A percentile compares a stretch with the other conserved stretches of the same genome.
phyloP scores from a whole-genome alignment of 2,113 vertebrate genomes.

The Pachycephala philippinensis region DNA sequence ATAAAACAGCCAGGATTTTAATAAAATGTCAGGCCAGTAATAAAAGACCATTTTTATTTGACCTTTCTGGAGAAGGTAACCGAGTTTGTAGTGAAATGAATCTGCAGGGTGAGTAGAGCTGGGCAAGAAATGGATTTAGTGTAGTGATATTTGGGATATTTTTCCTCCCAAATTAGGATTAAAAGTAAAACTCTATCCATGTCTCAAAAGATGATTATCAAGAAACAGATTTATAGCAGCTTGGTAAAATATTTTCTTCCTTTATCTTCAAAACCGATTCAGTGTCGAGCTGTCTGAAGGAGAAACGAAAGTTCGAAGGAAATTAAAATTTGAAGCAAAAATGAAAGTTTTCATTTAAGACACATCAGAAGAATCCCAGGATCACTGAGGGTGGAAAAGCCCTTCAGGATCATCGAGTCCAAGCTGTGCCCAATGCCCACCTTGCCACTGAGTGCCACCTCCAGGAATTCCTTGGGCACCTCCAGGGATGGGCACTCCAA shows the following conservation, averaged over 20 bases:
- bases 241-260: neutral
- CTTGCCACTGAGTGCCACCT: rapidly evolving
- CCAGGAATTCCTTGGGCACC: neutral
- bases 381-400: rapidly evolving
- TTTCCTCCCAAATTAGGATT: neutral
- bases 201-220: neutral
- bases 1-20: neutral
- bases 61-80: neutral
- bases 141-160: neutral
- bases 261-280: neutral
- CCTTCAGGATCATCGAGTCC: rapidly evolving
- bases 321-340: neutral
- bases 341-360: rapidly evolving
- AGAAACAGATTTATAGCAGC: neutral
- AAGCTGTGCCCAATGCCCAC: rapidly evolving
- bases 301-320: neutral
- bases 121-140: neutral
- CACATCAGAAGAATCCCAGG: neutral
- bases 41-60: neutral
- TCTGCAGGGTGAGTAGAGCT: neutral
- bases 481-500: neutral
- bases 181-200: neutral
- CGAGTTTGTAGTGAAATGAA: neutral
- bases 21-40: neutral
- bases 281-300: neutral